phyloP scores from a whole-genome alignment of 2,797 vertebrate species.

The Arctocebus calabarensis region DNA sequence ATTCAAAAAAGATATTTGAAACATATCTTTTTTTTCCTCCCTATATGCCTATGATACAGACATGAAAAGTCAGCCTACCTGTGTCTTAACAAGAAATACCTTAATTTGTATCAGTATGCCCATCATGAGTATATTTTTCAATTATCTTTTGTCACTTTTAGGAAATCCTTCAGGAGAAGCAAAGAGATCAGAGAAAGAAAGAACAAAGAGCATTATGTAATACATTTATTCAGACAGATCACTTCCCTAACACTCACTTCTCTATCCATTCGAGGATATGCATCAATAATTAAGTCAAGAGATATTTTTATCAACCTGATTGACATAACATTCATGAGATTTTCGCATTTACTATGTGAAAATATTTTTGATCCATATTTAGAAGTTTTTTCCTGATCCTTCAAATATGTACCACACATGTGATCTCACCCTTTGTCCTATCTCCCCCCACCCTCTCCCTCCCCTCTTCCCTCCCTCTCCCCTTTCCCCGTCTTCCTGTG shows the following conservation, averaged over 20 bases:
- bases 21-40: not conserved
- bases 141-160: not conserved
- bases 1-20: not conserved
- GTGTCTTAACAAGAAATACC: not conserved
- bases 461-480: too few species aligned
- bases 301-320: too few species aligned
- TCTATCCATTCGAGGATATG: not conserved
- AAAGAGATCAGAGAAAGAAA: not conserved
- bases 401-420: too few species aligned
- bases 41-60: not conserved
- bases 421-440: too few species aligned
- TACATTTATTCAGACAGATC: not conserved
- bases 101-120: not conserved
- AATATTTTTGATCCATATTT: too few species aligned
- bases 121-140: not conserved
- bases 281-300: conserved; percentile 35
- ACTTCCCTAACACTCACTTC: not conserved
- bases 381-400: too few species aligned
- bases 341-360: too few species aligned
- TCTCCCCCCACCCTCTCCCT: too few species aligned
- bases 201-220: not conserved
- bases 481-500: too few species aligned
- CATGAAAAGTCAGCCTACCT: not conserved
- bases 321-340: too few species aligned
- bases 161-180: not conserved